Conservation (phyloP, 2,113 vertebrate species). For the Chaetodon trifascialis region DNA sequence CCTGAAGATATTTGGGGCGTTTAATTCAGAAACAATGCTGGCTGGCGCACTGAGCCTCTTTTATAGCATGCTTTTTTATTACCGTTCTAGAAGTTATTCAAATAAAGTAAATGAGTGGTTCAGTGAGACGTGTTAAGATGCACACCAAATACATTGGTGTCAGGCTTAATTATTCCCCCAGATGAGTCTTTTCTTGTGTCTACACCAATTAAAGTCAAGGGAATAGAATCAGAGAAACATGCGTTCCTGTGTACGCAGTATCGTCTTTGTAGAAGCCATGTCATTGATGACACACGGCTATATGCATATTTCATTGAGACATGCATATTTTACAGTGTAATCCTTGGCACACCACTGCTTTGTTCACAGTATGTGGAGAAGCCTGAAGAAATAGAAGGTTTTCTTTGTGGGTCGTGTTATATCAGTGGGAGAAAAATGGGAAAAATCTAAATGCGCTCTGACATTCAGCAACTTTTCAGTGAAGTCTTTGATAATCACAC, state of each 20-base stretch:
- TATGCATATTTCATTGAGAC: conserved; percentile 82
- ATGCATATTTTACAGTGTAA: conserved; percentile 82
- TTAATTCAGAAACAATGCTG: conserved; percentile 82
- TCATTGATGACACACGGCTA: conserved; percentile 77
- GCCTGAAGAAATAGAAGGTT: conserved; percentile 51
- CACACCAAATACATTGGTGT: conserved; percentile 73
- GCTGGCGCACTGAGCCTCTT: conserved; percentile 65
- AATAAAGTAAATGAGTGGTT: conserved; percentile 78
- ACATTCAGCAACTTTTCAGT: conserved; percentile 38
- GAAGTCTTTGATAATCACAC: conserved; percentile 33
- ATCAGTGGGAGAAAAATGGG: conserved; percentile 40
- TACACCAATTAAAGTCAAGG: conserved; percentile 77
- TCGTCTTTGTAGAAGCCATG: conserved; percentile 74
- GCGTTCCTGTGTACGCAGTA: conserved; percentile 52
- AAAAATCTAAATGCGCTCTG: conserved; percentile 41
- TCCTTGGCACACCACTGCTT: conserved; percentile 76
- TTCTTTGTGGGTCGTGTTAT: conserved; percentile 53
- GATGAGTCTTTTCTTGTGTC: conserved; percentile 77
- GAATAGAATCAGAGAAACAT: conserved; percentile 69
- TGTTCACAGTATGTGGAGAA: conserved; percentile 66
- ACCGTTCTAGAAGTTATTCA: conserved; percentile 71
- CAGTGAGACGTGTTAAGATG: conserved; percentile 66
- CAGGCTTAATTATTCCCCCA: conserved; percentile 80
- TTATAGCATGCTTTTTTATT: conserved; percentile 75
- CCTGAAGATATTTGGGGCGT: conserved; percentile 81